Evolutionary conservation across 2,888 invertebrate genomes (phyloP).

Genomic region (Ectemnius cavifrons): DNA sequence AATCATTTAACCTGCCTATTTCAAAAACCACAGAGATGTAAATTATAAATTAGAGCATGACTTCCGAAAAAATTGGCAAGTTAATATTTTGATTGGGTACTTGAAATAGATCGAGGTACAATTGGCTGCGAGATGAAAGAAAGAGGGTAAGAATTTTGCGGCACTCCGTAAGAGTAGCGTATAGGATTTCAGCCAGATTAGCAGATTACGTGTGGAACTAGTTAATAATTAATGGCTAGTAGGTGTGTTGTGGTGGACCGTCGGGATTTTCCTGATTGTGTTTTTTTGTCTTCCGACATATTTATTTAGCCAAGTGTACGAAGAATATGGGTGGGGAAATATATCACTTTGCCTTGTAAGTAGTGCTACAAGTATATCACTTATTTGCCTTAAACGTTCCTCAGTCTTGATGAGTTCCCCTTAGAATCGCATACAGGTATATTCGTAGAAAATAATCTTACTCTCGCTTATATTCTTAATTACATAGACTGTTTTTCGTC

Average conservation of each 20-base stretch:
- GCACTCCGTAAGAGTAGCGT: slow-evolving; percentile 8
- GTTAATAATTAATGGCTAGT: too few relatives aligned
- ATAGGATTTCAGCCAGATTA: slow-evolving; percentile 7
- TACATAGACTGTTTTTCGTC: slow-evolving; percentile 13
- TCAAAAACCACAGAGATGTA: neutral
- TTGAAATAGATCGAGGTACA: slow-evolving; percentile 32
- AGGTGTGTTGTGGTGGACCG: slow-evolving; percentile 11
- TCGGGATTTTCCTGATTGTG: slow-evolving; percentile 37
- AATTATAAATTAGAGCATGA: too few relatives aligned
- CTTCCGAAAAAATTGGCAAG: neutral
- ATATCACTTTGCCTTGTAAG: slow-evolving; percentile 5
- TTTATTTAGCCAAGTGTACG: slow-evolving; percentile 53
- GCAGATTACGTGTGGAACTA: slow-evolving; percentile 12
- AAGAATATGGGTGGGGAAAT: slow-evolving; percentile 21
- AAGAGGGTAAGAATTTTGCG: slow-evolving; percentile 5
- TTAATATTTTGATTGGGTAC: slow-evolving; percentile 17
- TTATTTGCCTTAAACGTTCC: neutral
- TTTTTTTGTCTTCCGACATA: slow-evolving; percentile 40
- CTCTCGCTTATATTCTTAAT: slow-evolving; percentile 3
- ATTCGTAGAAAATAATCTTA: slow-evolving; percentile 32
- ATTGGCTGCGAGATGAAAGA: slow-evolving; percentile 17
- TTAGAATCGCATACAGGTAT: slow-evolving; percentile 14
- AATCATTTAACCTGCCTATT: slow-evolving; percentile 39
- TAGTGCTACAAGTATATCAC: slow-evolving; percentile 24
- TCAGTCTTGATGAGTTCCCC: slow-evolving; percentile 27